These are phyloP conservation scores for Meloe dianella DNA, from an alignment of 2,888 invertebrate species.

Conservation along the genomic window DNA sequence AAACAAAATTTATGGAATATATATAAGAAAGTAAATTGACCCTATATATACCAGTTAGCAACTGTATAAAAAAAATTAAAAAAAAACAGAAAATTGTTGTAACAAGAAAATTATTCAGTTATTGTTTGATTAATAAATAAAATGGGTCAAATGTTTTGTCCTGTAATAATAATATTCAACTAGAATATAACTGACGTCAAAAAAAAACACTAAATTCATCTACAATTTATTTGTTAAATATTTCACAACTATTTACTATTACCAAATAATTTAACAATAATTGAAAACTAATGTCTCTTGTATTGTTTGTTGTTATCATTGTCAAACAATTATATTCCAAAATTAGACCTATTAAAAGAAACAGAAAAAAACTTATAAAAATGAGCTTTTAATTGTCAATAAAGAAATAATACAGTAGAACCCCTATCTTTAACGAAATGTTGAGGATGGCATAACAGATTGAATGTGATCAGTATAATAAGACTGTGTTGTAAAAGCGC, in stretches of 20 bases:
- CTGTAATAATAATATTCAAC: not conserved
- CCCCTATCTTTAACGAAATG: no score
- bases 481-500: no score
- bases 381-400: not conserved
- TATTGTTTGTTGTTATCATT: not conserved
- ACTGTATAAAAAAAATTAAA: no score
- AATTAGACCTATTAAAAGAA: not conserved
- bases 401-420: not conserved
- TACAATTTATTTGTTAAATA: not conserved
- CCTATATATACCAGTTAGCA: no score
- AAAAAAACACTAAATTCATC: not conserved
- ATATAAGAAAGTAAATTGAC: no score
- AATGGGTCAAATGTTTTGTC: slow-evolving; percentile 9
- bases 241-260: not conserved
- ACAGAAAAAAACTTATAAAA: not conserved
- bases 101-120: slow-evolving; percentile 5
- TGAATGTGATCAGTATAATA: no score
- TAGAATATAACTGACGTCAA: not conserved
- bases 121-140: slow-evolving; percentile 15
- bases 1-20: no score
- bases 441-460: no score
- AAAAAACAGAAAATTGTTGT: not conserved
- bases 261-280: not conserved
- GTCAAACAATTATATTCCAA: not conserved
- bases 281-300: not conserved